Conservation (phyloP, 2,113 vertebrate species). For the Passer montanus region DNA sequence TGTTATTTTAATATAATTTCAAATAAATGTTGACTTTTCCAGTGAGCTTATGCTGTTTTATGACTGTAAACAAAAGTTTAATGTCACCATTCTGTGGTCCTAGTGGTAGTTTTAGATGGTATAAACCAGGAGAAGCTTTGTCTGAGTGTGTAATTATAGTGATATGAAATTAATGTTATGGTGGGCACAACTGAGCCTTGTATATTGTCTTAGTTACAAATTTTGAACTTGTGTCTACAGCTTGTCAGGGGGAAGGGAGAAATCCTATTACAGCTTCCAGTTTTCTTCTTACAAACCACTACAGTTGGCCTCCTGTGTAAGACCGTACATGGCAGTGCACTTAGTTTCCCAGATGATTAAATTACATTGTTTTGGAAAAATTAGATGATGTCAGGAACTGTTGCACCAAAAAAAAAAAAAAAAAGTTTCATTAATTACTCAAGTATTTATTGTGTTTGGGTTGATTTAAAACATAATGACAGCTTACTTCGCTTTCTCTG, state of each 20-base stretch:
- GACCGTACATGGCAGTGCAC: background rate
- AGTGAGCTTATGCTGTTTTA: background rate
- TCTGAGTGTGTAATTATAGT: background rate
- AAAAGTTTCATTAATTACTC: background rate
- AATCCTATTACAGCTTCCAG: background rate
- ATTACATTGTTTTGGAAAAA: conserved; percentile 22
- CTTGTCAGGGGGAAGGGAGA: background rate
- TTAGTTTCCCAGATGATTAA: conserved; percentile 22
- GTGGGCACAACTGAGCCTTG: background rate
- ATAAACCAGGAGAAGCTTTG: background rate
- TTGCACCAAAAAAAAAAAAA: background rate
- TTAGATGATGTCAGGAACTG: background rate
- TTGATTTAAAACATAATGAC: background rate
- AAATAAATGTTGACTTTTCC: background rate
- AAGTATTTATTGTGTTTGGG: conserved; percentile 13
- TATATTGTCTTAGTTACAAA: background rate
- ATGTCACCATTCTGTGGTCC: background rate
- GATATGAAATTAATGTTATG: background rate
- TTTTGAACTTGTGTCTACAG: background rate
- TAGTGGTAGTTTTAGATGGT: background rate
- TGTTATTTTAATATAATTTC: background rate
- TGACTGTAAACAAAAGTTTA: background rate
- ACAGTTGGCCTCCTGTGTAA: background rate
- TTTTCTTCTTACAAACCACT: background rate
- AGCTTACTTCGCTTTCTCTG: background rate